These are phyloP conservation scores for Rhabdomys dilectus DNA, from an alignment of 2,113 vertebrate genomes.

Conservation along the genomic window DNA sequence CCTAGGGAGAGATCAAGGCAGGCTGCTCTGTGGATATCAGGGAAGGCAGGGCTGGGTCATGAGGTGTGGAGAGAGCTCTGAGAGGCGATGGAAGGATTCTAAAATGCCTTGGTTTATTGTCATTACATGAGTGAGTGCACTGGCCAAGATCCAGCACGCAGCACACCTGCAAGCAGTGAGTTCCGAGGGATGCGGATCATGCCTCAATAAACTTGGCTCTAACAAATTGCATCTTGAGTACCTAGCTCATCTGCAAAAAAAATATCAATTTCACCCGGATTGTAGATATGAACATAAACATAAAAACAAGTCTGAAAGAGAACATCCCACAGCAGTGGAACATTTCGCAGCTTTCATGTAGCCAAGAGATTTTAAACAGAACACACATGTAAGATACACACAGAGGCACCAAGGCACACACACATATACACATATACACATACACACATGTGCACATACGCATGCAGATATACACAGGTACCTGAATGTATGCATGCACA, in stretches of 20 bases:
- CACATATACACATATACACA: too few species aligned
- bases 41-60: neutral
- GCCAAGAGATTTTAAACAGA: neutral
- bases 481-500: too few species aligned
- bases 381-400: neutral
- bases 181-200: neutral
- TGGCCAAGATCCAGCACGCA: neutral
- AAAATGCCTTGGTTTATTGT: neutral
- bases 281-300: neutral
- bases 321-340: neutral
- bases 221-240: neutral
- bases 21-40: too few species aligned
- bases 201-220: neutral
- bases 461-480: neutral
- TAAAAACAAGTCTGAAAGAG: neutral
- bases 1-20: neutral
- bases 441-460: too few species aligned
- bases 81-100: neutral
- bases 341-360: neutral
- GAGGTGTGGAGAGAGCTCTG: neutral
- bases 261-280: neutral
- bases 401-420: neutral
- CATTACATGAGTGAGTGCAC: accelerated
- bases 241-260: neutral
- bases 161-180: neutral